phyloP scores from a whole-genome alignment of 1,140 invertebrate genomes.

The Fopius arisanus region DNA sequence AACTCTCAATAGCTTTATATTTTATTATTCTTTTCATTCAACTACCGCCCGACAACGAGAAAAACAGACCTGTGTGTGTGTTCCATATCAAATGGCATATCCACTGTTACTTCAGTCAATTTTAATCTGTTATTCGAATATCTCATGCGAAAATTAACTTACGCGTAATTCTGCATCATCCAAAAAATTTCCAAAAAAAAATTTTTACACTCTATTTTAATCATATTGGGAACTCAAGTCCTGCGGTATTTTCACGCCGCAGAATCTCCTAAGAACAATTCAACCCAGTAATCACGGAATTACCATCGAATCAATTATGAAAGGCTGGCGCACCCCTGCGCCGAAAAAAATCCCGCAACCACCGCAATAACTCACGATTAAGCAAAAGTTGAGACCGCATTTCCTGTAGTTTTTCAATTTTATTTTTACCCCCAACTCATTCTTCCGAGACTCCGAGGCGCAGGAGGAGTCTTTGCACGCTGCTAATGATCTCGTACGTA shows the following conservation, averaged over 20 bases:
- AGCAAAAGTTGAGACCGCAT: not conserved
- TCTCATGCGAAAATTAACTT: no score
- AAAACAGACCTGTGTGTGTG: no score
- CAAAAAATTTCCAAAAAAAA: no score
- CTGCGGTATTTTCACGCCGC: no score
- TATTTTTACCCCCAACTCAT: not conserved
- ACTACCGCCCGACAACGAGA: not conserved
- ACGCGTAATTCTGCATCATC: no score
- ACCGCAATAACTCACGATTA: conserved; percentile 2
- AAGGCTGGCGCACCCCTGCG: not conserved
- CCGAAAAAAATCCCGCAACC: not conserved
- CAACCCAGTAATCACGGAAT: not conserved
- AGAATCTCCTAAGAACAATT: no score
- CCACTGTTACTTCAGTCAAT: no score
- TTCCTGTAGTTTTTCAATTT: not conserved
- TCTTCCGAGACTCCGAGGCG: conserved; percentile 13
- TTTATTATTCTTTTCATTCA: conserved; percentile 7
- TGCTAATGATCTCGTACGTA: conserved; percentile 33
- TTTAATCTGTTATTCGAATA: no score
- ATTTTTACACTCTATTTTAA: no score
- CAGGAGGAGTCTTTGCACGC: conserved; percentile 11
- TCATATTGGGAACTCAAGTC: no score
- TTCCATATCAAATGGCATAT: no score
- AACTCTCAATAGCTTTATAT: conserved; percentile 13
- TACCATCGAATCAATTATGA: not conserved